A percentile compares a stretch with the other conserved stretches of the same genome.
phyloP scores from a whole-genome alignment of 2,113 vertebrate species.

The Choloepus hoffmanni region DNA sequence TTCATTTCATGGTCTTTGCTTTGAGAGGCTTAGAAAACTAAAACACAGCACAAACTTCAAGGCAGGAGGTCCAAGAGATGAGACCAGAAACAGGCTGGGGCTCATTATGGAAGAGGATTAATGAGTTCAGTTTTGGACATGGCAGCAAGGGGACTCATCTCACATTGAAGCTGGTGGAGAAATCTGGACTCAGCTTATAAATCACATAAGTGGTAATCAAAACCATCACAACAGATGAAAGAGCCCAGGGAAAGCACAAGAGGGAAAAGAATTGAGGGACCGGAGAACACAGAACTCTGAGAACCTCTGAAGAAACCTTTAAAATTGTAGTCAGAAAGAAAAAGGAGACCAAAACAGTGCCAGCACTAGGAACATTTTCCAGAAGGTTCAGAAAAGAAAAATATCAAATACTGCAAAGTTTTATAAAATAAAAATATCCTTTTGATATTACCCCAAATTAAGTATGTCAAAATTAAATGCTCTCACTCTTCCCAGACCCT shows the following conservation, averaged over 20 bases:
- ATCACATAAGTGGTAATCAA: not conserved
- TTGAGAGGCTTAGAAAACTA: too few relatives aligned
- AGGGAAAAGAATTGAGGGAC: not conserved
- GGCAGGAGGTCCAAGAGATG: not conserved
- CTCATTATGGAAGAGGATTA: not conserved
- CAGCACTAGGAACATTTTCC: not conserved
- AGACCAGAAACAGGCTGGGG: not conserved
- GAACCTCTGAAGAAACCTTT: conserved; percentile 12
- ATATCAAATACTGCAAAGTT: not conserved
- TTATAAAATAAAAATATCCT: not conserved
- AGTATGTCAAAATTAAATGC: not conserved
- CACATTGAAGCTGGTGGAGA: not conserved
- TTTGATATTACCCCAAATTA: not conserved
- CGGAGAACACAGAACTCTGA: not conserved
- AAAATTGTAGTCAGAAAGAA: not conserved
- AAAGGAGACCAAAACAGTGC: not conserved
- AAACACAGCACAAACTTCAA: not conserved
- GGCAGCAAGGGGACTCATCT: not conserved
- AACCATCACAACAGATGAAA: conserved; percentile 26
- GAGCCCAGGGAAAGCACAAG: not conserved
- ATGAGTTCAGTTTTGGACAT: not conserved
- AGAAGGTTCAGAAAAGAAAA: not conserved
- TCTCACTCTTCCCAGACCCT: not conserved
- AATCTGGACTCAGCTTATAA: not conserved
- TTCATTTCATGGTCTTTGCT: too few relatives aligned